Base-by-base conservation (phyloP, 35 echinoderm and acorn worm genomes). In the Lytechinus pictus region DNA sequence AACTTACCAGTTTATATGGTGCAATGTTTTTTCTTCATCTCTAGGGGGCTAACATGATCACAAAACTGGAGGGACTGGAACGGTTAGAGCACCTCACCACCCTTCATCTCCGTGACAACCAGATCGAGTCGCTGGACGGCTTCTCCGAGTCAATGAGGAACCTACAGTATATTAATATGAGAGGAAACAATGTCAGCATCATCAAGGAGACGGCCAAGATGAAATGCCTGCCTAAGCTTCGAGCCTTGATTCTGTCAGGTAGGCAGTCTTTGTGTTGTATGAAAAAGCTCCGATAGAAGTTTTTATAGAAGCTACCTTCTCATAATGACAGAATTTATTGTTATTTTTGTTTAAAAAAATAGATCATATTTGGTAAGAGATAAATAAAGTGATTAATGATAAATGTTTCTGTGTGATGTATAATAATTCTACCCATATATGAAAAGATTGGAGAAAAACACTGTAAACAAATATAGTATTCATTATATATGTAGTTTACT, bases 31-130 rank as follows among this genome's bases (percentile, higher is more conserved):
- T 44, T 44, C 33, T 44, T 44, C 9, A 72, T 86, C 72, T 5
- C 24, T 87, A 99, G 97, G 97, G 92, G 5, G 98, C 94, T 54
- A 99, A 99, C 89, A 79, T 97, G 51, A 97, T 99, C 95, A 96
- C 95, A 0, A 94, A 86, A 54, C 28, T 99, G 10, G 97, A 99
- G 66, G 98, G 98, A 19, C 95, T 99, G 51, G 97, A 97, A 87
- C 86, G 98, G 51, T 44, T 99, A 44, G 97, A 99, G 33, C 98
- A 97, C 61, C 97, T 99, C 8, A 99, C 98, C 14, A 99, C 97
- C 27, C 95, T 99, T 10, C 98, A 99, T 94, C 97, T 99, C 89
- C 96, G 98, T 54, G 98, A 99, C 95, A 99, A 99, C 95, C 97
- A 99, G 95, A 92, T 99, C 14, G 95, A 96, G 89, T 96, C 97